Evolutionary conservation across 2,888 invertebrate species (phyloP).

Genomic region (Eupithecia insigniata): DNA sequence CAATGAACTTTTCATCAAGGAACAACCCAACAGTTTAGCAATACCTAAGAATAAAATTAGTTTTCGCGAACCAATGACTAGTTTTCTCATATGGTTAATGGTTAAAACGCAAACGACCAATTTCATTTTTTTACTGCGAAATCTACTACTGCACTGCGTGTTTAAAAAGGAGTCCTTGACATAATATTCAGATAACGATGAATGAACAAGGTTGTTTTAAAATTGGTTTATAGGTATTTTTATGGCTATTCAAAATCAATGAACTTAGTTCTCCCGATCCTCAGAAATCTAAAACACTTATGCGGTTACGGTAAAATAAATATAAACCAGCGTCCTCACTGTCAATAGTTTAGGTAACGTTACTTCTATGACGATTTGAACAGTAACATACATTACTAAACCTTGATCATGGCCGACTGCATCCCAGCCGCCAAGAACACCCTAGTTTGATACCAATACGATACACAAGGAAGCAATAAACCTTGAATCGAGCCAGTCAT

Average conservation of each 20-base stretch:
- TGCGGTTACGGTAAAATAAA: not conserved
- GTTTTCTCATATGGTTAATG: not conserved
- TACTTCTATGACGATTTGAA: not conserved
- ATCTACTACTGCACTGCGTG: not conserved
- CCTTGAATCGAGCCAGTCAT: conserved; percentile 16
- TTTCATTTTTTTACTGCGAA: not conserved
- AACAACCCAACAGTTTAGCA: not conserved
- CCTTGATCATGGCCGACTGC: not conserved
- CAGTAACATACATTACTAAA: not conserved
- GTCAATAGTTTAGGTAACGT: not conserved
- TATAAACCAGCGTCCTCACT: not conserved
- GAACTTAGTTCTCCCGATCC: not conserved
- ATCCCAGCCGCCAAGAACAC: not conserved
- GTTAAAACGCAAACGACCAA: not conserved
- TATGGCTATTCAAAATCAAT: not conserved
- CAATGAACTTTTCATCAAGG: not conserved
- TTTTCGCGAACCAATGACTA: not conserved
- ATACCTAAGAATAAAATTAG: not conserved
- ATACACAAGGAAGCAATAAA: conserved; percentile 18
- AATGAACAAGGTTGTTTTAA: not conserved
- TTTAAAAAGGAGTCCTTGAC: conserved; percentile 1
- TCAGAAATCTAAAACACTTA: not conserved
- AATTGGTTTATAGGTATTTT: not conserved
- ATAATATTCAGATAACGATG: conserved; percentile 3
- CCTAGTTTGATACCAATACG: conserved; percentile 5